Evolutionary conservation across 2,113 vertebrate genomes (phyloP), one percentile per base, ranked within the genome.

Genomic region (Embiotoca jacksoni): DNA sequence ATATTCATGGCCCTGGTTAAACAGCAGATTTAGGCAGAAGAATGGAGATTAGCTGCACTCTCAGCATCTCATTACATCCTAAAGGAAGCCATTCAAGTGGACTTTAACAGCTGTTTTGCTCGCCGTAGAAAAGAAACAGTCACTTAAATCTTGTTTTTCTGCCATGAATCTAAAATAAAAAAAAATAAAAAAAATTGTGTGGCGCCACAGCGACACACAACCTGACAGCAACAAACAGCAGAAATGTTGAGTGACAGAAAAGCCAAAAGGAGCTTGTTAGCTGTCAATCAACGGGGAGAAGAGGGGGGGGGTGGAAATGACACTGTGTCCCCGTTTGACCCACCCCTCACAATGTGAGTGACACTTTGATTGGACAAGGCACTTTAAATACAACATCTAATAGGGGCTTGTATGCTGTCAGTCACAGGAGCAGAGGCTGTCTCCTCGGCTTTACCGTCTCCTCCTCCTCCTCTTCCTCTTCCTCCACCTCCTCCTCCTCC

Each of bases 1-100:
- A 81, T 82, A 89, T 92, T 91, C 90, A 92, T 89, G 86, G 68
- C 56, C 49, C 78, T 84, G 80, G 82, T 91, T 90, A 90, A 91
- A 91, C 90, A 89, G 78, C 30, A 5, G 91, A 81, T 52, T 87
- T 79, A 89, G 68, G 71, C 53, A 76, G 83, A 89, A 92, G 90
- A 91, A 91, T 84, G 50, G 88, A 91, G 92, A 92, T 92, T 90
- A 91, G 89, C 91, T 32, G 44, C 83, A 78, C 87, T 69, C 90
- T 89, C 68, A 86, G 89, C 87, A 92, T 93, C 89, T 92, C 91
- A 90, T 93, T 92, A 91, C 84, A 87, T 86, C 91, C 88, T 80
- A 91, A 84, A 93, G 84, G 84, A 90, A 88, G 53, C 85, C 89
- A 90, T 93, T 93, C 91, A 89, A 85, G 79, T 81, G 85, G 86